phyloP scores from a whole-genome alignment of 2,113 vertebrate species.

The Tetrao urogallus region DNA sequence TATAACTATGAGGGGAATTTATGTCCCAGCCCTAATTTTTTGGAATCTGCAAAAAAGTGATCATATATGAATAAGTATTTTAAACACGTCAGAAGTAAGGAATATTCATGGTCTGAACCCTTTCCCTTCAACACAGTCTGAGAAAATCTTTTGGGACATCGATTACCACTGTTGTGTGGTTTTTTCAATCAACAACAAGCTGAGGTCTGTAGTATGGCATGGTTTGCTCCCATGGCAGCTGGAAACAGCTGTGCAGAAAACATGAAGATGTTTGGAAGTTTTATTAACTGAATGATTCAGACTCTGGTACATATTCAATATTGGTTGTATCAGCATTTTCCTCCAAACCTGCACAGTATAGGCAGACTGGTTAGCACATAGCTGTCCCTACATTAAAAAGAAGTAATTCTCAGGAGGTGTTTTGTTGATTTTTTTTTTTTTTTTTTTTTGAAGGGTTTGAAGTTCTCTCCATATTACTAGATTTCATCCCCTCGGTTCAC shows the following conservation, averaged over 20 bases:
- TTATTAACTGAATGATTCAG: conserved; percentile 18
- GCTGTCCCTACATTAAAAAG: conserved; percentile 5
- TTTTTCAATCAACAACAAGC: neutral
- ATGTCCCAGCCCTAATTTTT: neutral
- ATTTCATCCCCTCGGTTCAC: conserved; percentile 8
- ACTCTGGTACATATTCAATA: neutral
- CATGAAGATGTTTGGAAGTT: conserved; percentile 12
- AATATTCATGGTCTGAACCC: neutral
- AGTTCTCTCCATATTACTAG: neutral
- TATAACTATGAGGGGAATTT: neutral
- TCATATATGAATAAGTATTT: neutral
- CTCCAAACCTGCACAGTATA: conserved; percentile 13
- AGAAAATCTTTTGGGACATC: neutral
- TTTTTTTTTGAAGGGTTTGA: neutral
- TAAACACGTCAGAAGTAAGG: neutral
- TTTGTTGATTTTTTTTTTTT: neutral
- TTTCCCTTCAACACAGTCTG: neutral
- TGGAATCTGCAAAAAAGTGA: neutral
- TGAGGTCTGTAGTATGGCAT: neutral
- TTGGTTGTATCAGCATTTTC: conserved; percentile 52
- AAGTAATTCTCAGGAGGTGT: neutral
- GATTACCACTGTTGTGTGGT: neutral
- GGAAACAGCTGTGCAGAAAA: conserved; percentile 47
- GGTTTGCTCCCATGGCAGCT: neutral
- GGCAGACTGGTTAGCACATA: neutral